Conservation (phyloP, 2,888 invertebrate genomes). For the Sialis lutaria region DNA sequence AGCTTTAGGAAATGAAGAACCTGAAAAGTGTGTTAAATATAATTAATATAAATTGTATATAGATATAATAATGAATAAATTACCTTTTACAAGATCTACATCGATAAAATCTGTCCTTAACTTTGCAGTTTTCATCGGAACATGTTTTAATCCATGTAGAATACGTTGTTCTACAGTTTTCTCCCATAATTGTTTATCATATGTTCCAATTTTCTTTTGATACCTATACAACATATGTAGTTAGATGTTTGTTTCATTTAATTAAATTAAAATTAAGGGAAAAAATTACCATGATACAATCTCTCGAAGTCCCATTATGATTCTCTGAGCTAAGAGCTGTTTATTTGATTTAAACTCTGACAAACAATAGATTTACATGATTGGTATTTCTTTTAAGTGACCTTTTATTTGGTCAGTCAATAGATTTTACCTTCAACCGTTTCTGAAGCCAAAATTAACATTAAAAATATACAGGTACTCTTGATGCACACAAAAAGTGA, state of each 20-base stretch:
- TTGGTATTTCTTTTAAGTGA: no score
- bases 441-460: not conserved
- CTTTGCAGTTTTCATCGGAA: constrained; percentile 60
- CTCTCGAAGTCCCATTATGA: constrained; percentile 5
- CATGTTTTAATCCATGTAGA: constrained; percentile 66
- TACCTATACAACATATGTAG: constrained; percentile 40
- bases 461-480: not conserved
- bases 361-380: no score
- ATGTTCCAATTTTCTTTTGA: constrained; percentile 89
- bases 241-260: not conserved
- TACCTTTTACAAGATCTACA: constrained; percentile 89
- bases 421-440: not conserved
- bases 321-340: not conserved
- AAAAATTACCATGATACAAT: constrained; percentile 5
- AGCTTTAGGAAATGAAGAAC: constrained; percentile 89
- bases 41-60: not conserved
- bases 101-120: constrained; percentile 87
- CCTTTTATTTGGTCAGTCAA: not conserved
- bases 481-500: no score
- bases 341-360: not conserved
- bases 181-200: constrained; percentile 97
- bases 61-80: constrained; percentile 5
- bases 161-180: constrained; percentile 86
- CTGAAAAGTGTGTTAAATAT: constrained; percentile 27
- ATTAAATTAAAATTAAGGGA: not conserved